Base-by-base conservation (phyloP, 2,113 vertebrate genomes). In the Anseranas semipalmata region DNA sequence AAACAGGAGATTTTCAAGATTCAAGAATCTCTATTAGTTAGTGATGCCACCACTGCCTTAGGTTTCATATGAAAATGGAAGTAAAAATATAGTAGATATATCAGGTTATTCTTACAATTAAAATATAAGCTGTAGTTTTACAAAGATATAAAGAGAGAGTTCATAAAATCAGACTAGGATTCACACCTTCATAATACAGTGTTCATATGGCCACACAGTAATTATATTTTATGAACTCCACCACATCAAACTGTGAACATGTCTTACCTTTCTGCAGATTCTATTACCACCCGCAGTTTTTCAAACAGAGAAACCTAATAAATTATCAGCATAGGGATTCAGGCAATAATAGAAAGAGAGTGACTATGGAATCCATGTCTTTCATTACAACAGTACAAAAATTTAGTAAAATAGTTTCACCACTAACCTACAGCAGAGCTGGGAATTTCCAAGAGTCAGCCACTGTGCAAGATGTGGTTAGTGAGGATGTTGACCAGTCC, bases 261-360 rank as follows among this genome's bases (percentile, higher is more conserved):
- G 37, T 87, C 77, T 93, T 91, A 87, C 81, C 75, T 73, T 93
- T 95, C 90, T 91, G n/a, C 45, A 66, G 86, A 73, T 85, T 95
- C 90, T 89, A 87, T 96, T 95, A 70, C 81, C 66, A 94, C 89
- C 87, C 91, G 91, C 71, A 85, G 93, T 30, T 92, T 91, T 95
- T 91, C 92, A 92, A 85, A 85, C 41, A 87, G 71, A 74, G 70
- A 85, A 93, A 80, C 28, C 45, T 91, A 87, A 94, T 89, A 95
- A 87, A 87, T 85, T 87, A 85, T 66, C 62, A 83, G 33, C 73
- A 63, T 25, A 91, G 58, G 58, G 53, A 87, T 87, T 91, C 90
- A 82, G 62, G 70, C 25, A 41, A 32, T 80, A 87, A 66, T n/a
- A 70, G 74, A 77, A 80, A 82, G 32, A 83, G 24, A 73, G 2